Percentiles rank a stretch among this genome's conserved stretches.
phyloP scores from a whole-genome alignment of 2,113 vertebrate genomes.

The Leucosticte australis region DNA sequence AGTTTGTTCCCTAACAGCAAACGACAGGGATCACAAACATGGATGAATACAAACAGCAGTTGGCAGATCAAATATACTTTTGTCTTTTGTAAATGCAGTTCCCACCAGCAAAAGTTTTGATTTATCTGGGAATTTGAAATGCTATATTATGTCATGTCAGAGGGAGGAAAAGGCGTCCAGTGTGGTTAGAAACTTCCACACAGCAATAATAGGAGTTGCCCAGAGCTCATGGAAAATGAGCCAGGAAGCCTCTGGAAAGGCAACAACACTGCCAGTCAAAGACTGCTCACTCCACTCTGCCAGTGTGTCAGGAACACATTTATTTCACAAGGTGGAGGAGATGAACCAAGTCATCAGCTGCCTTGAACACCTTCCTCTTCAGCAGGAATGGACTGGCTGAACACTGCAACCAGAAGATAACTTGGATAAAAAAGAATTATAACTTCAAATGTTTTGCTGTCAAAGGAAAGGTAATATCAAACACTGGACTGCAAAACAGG shows the following conservation, averaged over 20 bases:
- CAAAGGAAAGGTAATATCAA: background rate
- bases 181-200: background rate
- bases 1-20: background rate
- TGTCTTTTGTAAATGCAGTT: background rate
- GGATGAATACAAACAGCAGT: background rate
- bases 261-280: background rate
- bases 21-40: background rate
- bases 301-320: background rate
- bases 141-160: background rate
- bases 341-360: background rate
- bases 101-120: background rate
- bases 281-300: background rate
- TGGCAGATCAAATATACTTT: background rate
- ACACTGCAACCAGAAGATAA: background rate
- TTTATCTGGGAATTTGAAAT: background rate
- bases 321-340: background rate
- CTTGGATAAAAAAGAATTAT: background rate
- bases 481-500: background rate
- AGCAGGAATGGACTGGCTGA: background rate
- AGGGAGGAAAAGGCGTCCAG: background rate
- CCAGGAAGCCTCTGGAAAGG: background rate
- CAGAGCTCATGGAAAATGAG: background rate
- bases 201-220: background rate
- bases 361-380: background rate
- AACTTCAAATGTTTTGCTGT: background rate